phyloP scores from a whole-genome alignment of 35 echinoderm and acorn worm genomes.

The Stichopus chloronotus region DNA sequence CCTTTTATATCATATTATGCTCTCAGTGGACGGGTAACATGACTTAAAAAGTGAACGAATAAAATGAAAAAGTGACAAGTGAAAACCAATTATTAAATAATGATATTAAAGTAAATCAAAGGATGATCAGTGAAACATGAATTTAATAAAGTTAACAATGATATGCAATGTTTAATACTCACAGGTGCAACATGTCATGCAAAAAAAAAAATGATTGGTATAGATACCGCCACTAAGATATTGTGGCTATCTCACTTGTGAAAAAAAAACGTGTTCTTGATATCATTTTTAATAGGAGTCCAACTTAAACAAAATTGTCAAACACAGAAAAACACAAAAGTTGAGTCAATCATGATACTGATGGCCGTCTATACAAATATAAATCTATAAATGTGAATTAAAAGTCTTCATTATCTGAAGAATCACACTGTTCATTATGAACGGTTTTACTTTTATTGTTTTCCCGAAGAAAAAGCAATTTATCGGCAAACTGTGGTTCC shows the following conservation, averaged over 20 bases:
- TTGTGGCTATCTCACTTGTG: neutral
- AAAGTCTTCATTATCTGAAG: slow-evolving; percentile 3
- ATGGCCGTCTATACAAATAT: neutral
- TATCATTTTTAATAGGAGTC: neutral
- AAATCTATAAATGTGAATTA: neutral
- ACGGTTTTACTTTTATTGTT: neutral
- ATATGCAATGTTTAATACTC: no score
- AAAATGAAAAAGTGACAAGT: no score
- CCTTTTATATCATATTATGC: no score
- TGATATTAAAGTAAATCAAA: no score
- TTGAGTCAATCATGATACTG: neutral
- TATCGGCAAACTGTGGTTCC: slow-evolving; percentile 9
- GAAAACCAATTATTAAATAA: no score
- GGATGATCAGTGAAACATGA: no score
- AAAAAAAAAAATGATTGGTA: no score
- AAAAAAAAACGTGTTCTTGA: neutral
- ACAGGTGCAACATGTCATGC: no score
- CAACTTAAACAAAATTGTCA: neutral
- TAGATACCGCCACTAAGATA: no score
- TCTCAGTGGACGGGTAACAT: no score
- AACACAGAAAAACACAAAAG: neutral
- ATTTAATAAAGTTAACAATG: no score
- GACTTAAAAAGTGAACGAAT: no score
- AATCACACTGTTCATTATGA: neutral
- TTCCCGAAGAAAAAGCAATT: slow-evolving; percentile 21